These are phyloP conservation scores for Apotomis betuletana DNA, from an alignment of 2,888 invertebrate genomes.

Conservation along the genomic window DNA sequence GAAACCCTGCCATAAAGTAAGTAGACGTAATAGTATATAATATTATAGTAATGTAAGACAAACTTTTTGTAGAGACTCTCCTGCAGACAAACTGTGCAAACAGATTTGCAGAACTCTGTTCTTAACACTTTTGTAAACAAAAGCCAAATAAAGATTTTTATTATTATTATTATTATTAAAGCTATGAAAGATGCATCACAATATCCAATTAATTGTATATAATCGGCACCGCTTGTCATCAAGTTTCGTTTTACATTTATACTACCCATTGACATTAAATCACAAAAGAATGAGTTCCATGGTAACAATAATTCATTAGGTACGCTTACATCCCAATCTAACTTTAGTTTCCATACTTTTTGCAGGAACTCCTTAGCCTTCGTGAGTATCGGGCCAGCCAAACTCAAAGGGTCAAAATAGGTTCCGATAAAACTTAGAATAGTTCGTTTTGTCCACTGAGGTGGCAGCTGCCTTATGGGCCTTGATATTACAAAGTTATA, in stretches of 20 bases:
- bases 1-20: too few relatives aligned
- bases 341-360: constrained; percentile 5
- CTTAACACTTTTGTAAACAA: too few relatives aligned
- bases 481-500: background rate
- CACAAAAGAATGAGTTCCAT: constrained; percentile 3
- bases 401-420: constrained; percentile 5
- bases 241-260: too few relatives aligned
- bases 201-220: constrained; percentile 1
- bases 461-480: background rate
- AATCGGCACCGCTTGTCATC: constrained; percentile 8
- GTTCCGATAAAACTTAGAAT: constrained; percentile 8
- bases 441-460: constrained; percentile 7
- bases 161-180: too few relatives aligned
- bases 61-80: too few relatives aligned
- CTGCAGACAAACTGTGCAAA: too few relatives aligned
- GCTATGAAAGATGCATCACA: constrained; percentile 8
- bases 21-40: too few relatives aligned
- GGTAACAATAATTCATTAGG: background rate
- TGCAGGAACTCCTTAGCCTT: constrained; percentile 12
- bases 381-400: constrained; percentile 6
- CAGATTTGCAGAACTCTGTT: too few relatives aligned
- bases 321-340: background rate
- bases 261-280: too few relatives aligned
- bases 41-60: too few relatives aligned
- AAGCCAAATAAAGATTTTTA: too few relatives aligned